Percentiles rank a stretch among this genome's conserved stretches.
These are phyloP conservation scores for Glaucidium brasilianum DNA, from an alignment of 2,113 vertebrate species.

Conservation along the genomic window DNA sequence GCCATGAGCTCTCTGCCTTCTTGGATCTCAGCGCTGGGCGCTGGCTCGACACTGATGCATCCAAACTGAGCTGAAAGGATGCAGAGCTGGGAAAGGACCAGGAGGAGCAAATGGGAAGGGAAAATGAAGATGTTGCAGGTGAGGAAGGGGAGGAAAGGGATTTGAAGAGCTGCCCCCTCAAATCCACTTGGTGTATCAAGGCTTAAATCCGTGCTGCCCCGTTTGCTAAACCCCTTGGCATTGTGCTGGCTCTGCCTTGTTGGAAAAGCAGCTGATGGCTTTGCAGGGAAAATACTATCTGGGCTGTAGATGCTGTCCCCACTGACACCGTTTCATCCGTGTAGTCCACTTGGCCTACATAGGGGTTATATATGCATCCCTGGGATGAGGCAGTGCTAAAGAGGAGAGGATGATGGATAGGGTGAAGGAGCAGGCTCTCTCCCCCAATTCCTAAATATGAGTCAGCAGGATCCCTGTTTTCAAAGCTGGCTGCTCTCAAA, in stretches of 20 bases:
- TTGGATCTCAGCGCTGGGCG: neutral
- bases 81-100: neutral
- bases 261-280: neutral
- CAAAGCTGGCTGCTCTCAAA: neutral
- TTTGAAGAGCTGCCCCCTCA: neutral
- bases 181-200: neutral
- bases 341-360: fast-evolving
- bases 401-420: neutral
- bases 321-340: fast-evolving
- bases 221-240: neutral
- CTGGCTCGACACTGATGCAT: neutral
- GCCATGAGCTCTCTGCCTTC: neutral
- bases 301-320: neutral
- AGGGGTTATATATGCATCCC: fast-evolving
- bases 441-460: neutral
- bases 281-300: neutral
- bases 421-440: neutral
- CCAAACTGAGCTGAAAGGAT: neutral
- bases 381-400: neutral
- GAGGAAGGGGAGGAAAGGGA: neutral
- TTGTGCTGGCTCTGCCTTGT: fast-evolving
- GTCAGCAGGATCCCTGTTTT: conserved; percentile 21
- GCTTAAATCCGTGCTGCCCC: neutral
- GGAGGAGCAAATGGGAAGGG: neutral
- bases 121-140: neutral